Conservation (phyloP, 2,888 invertebrate genomes). For the Tanytarsus gracilentus region DNA sequence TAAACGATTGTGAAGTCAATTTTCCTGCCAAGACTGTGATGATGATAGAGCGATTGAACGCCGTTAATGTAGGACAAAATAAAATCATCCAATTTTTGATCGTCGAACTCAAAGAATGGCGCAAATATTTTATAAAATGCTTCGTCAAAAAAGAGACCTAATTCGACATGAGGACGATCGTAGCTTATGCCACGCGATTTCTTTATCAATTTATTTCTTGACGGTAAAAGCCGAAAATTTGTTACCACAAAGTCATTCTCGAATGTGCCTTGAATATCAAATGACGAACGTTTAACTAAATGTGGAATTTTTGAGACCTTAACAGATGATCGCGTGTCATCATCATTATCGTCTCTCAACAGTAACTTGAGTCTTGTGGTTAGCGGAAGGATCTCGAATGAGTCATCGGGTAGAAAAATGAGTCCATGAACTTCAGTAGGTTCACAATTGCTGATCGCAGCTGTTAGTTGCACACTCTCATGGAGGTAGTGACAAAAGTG, state of each 20-base stretch:
- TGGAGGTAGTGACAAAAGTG: conserved; percentile 58
- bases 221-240: not conserved
- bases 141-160: conserved; percentile 66
- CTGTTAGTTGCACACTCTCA: conserved; percentile 48
- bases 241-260: conserved; percentile 40
- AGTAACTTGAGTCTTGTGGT: conserved; percentile 41
- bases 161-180: conserved; percentile 49
- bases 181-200: not conserved
- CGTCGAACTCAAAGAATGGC: conserved; percentile 57
- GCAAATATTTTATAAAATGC: conserved; percentile 61
- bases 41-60: conserved; percentile 71
- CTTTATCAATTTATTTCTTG: not conserved
- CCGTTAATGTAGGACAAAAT: conserved; percentile 70
- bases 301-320: conserved; percentile 44
- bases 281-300: conserved; percentile 49
- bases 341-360: conserved; percentile 31
- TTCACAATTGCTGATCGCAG: conserved; percentile 59
- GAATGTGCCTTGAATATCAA: conserved; percentile 40
- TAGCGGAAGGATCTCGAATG: conserved; percentile 61
- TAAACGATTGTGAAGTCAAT: conserved; percentile 61
- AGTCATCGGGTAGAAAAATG: conserved; percentile 56
- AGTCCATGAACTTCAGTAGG: conserved; percentile 57
- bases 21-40: conserved; percentile 56
- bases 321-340: conserved; percentile 33
- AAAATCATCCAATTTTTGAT: conserved; percentile 60